Percentiles rank a stretch among this genome's conserved stretches.
Conservation (phyloP, 2,888 invertebrate species). For the Omphaloscelis lunosa region DNA sequence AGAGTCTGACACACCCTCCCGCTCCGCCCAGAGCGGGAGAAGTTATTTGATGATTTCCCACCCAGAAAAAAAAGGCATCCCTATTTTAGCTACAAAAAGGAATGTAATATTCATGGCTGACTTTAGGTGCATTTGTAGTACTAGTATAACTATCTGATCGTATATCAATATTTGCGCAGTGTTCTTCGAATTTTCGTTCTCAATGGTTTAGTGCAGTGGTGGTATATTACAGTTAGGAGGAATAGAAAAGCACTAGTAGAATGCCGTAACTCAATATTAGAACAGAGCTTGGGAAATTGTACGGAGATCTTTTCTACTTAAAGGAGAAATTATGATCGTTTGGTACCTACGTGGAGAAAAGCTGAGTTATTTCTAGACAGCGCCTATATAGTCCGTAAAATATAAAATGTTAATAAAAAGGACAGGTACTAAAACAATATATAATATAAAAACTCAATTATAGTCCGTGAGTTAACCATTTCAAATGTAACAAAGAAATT, state of each 20-base stretch:
- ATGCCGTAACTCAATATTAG: slow-evolving; percentile 54
- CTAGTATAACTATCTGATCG: slow-evolving; percentile 41
- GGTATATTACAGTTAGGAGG: slow-evolving; percentile 70
- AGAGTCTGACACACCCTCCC: no score
- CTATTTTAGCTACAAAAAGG: slow-evolving; percentile 30
- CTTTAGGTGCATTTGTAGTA: slow-evolving; percentile 46
- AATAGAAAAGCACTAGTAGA: slow-evolving; percentile 50
- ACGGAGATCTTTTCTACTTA: slow-evolving; percentile 35
- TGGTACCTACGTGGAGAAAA: slow-evolving; percentile 5
- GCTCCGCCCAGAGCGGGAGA: no score
- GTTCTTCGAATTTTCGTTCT: slow-evolving; percentile 68
- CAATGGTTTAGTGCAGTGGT: slow-evolving; percentile 67
- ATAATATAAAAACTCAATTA: no score
- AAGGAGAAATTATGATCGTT: slow-evolving; percentile 33
- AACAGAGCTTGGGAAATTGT: slow-evolving; percentile 23
- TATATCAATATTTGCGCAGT: slow-evolving; percentile 72
- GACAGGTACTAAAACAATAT: no score
- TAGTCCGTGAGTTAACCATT: neutral
- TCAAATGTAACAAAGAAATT: neutral
- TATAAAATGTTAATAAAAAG: neutral
- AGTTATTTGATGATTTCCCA: no score
- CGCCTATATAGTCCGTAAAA: neutral
- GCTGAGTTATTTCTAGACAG: slow-evolving; percentile 3
- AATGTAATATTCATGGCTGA: slow-evolving; percentile 34
- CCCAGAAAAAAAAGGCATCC: no score